Conservation (phyloP, 2,797 vertebrate genomes). For the Sphenopsis melanotis region DNA sequence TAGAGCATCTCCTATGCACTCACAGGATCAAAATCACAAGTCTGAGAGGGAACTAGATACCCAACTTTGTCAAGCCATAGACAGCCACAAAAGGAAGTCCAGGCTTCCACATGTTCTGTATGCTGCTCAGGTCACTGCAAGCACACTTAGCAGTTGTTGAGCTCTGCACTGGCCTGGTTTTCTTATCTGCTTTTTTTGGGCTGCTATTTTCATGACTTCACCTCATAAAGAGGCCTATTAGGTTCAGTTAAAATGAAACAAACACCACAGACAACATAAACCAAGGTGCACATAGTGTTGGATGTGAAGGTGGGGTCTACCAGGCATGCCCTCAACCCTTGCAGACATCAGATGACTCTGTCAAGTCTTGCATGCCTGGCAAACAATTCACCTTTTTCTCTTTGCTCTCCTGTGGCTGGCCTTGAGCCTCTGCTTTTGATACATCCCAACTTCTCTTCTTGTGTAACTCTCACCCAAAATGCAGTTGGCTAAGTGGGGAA, state of each 20-base stretch:
- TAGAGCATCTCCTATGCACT: not conserved
- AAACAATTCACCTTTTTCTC: rapidly evolving
- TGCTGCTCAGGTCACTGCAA: not conserved
- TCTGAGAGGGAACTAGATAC: not conserved
- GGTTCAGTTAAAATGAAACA: not conserved
- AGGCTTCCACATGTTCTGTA: not conserved
- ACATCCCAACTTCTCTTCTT: not conserved
- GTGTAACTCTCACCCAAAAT: not conserved
- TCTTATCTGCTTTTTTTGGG: not conserved
- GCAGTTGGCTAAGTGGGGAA: not conserved
- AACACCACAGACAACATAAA: not conserved
- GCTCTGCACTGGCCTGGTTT: not conserved
- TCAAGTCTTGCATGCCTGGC: rapidly evolving
- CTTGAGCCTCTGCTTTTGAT: not conserved
- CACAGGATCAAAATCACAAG: not conserved
- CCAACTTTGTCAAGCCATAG: not conserved
- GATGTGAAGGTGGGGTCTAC: not conserved
- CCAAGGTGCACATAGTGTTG: not conserved
- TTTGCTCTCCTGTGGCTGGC: not conserved
- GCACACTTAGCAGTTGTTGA: not conserved
- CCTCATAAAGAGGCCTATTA: not conserved
- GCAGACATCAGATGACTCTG: not conserved
- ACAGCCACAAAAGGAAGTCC: not conserved
- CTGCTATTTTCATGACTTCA: not conserved
- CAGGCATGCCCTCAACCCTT: not conserved